Percentiles rank a stretch among this genome's conserved stretches.
Conservation (phyloP, 2,888 invertebrate genomes). For the Thymelicus sylvestris region DNA sequence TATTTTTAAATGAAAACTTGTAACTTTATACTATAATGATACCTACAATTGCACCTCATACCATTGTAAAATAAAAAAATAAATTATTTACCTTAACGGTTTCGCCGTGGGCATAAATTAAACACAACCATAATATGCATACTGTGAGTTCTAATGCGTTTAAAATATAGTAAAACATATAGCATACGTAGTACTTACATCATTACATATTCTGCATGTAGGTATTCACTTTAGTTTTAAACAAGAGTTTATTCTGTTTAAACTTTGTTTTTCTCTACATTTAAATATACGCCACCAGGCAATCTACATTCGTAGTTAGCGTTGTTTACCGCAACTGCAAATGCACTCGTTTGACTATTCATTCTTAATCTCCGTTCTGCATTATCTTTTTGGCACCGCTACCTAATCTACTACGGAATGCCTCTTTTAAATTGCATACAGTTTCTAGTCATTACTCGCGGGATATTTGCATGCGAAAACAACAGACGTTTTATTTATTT, state of each 20-base stretch:
- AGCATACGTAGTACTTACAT: too few species aligned
- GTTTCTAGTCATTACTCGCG: constrained; percentile 70
- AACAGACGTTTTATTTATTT: constrained; percentile 51
- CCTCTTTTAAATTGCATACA: constrained; percentile 74
- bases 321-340: constrained; percentile 56
- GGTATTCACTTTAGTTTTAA: background rate
- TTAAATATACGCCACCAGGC: constrained; percentile 57
- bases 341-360: constrained; percentile 71
- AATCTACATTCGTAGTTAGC: constrained; percentile 55
- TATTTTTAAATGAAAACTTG: too few species aligned
- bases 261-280: constrained; percentile 23
- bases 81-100: too few species aligned
- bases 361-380: constrained; percentile 66
- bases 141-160: too few species aligned
- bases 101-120: too few species aligned
- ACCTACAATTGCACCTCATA: too few species aligned
- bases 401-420: constrained; percentile 57
- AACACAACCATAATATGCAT: too few species aligned
- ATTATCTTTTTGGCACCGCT: constrained; percentile 75
- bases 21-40: too few species aligned
- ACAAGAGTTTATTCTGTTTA: constrained; percentile 35
- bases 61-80: too few species aligned
- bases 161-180: too few species aligned
- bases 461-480: constrained; percentile 69
- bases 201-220: too few species aligned